Conservation (phyloP, 2,797 vertebrate species). For the Botia almorhae region DNA sequence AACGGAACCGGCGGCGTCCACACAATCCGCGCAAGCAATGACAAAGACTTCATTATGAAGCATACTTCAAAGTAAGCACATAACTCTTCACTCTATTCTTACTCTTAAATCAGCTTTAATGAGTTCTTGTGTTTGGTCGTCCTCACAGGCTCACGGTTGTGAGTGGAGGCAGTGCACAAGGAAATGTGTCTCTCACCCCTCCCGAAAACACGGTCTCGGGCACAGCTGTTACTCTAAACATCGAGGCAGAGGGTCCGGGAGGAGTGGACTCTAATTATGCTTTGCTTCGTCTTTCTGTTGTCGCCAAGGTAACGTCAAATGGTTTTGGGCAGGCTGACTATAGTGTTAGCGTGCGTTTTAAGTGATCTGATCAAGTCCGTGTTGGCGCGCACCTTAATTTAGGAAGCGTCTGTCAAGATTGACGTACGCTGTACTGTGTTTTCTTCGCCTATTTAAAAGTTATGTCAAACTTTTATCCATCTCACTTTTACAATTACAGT, state of each 20-base stretch:
- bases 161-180: conserved; percentile 58
- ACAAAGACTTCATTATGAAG: conserved; percentile 64
- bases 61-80: conserved; percentile 52
- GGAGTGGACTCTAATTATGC: conserved; percentile 70
- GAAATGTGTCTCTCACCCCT: conserved; percentile 63
- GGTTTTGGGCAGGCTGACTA: not conserved
- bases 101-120: not conserved
- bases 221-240: conserved; percentile 74
- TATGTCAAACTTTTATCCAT: too few relatives aligned
- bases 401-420: too few relatives aligned
- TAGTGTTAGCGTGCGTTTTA: too few relatives aligned
- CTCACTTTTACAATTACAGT: too few relatives aligned
- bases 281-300: conserved; percentile 72
- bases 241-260: conserved; percentile 65
- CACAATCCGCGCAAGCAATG: conserved; percentile 66
- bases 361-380: too few relatives aligned
- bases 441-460: too few relatives aligned
- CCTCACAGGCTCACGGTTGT: conserved; percentile 26
- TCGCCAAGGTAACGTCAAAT: conserved; percentile 69
- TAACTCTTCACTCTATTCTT: not conserved
- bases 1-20: conserved; percentile 61
- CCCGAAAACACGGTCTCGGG: conserved; percentile 65
- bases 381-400: too few relatives aligned
- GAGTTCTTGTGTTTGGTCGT: not conserved
- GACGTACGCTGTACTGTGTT: too few relatives aligned